These are phyloP conservation scores for Pangasianodon gigas DNA, from an alignment of 2,113 vertebrate species.

Conservation along the genomic window DNA sequence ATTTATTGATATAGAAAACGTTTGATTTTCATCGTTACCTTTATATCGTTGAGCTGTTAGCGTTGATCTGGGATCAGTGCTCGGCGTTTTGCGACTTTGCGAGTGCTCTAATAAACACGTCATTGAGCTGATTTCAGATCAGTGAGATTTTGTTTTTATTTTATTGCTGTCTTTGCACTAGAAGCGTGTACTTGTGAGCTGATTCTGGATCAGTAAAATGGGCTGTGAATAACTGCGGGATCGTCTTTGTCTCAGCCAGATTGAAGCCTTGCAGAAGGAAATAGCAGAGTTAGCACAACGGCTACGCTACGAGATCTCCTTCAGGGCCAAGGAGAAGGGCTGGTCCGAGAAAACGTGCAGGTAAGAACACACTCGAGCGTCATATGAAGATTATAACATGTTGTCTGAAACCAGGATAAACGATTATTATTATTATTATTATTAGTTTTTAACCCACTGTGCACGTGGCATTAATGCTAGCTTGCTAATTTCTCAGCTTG, in stretches of 20 bases:
- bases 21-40: neutral
- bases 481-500: neutral
- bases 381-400: neutral
- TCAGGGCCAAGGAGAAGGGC: slow-evolving; percentile 73
- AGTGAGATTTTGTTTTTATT: neutral
- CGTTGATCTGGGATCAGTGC: neutral
- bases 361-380: slow-evolving; percentile 12
- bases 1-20: no score
- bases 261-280: slow-evolving; percentile 88
- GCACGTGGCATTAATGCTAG: neutral
- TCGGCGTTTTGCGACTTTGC: neutral
- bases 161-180: neutral
- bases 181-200: neutral
- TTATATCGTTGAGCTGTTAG: neutral
- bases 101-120: neutral
- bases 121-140: neutral
- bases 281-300: slow-evolving; percentile 78
- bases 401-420: neutral
- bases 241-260: slow-evolving; percentile 74
- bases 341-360: slow-evolving; percentile 84
- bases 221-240: neutral
- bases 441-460: no score
- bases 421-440: no score
- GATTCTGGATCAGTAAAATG: neutral
- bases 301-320: slow-evolving; percentile 82